Conservation (phyloP, 1,140 invertebrate species). For the Heliconius hermathena region DNA sequence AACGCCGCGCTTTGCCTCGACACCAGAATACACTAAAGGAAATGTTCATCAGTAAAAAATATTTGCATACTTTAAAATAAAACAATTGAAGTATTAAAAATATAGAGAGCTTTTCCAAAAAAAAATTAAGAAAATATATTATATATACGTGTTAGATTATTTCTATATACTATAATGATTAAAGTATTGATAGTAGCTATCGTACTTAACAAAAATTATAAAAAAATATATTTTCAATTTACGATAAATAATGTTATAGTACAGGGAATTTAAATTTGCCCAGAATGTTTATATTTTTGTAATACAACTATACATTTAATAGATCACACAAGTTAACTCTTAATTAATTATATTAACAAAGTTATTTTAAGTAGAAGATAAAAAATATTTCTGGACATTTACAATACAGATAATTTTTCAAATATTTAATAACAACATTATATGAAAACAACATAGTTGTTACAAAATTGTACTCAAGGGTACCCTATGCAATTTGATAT, state of each 20-base stretch:
- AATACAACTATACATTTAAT: conserved; percentile 23
- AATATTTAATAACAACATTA: conserved; percentile 45
- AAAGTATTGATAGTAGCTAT: conserved; percentile 3
- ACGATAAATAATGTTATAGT: conserved; percentile 24
- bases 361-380: conserved; percentile 35
- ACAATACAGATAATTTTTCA: conserved; percentile 36
- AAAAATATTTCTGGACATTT: conserved; percentile 38
- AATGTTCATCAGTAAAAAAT: not conserved
- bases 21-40: not conserved
- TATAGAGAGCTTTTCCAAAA: conserved; percentile 5
- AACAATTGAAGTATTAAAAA: not conserved
- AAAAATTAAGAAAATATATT: not conserved
- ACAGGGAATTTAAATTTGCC: conserved; percentile 21
- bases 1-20: too few relatives aligned
- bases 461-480: conserved; percentile 70
- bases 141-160: not conserved
- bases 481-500: conserved; percentile 60
- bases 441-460: conserved; percentile 75
- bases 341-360: conserved; percentile 28
- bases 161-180: not conserved
- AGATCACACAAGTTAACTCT: conserved; percentile 28
- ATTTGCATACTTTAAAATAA: not conserved
- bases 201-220: conserved; percentile 1
- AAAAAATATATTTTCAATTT: conserved; percentile 24
- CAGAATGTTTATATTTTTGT: conserved; percentile 29